Evolutionary conservation across 1,140 invertebrate genomes (phyloP), one percentile per base, ranked within the genome.

Genomic region (Acromyrmex heyeri): DNA sequence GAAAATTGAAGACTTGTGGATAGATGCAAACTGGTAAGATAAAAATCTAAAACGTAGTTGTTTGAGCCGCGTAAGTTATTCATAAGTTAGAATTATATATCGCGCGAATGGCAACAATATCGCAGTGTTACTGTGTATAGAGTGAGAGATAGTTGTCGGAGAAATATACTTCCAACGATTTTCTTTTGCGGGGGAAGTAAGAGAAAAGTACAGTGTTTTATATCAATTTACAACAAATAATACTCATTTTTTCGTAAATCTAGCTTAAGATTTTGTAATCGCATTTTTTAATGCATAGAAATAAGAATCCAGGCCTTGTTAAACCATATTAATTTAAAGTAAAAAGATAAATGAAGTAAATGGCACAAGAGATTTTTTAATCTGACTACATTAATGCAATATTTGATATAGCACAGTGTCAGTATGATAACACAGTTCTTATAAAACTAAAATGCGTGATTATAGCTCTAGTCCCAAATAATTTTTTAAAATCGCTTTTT

Each of bases 401-500:
- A 73, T 67, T 85, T 48, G 30, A 64, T 83, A 62, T 75, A 70
- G 24, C 27, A 1, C 79, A 76, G 21, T 69, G 65, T 69, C 65
- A 50, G 69, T 81, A 70, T 75, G 55, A 61, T 57, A 83, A 83
- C 70, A 73, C 55, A 44, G 57, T 88, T 12, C 81, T 64, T 88
- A 81, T 70, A 76, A 85, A 91, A 44, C 76, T 85, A 90, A 69
- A 87, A 92, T 85, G 85, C 88, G 93, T 93, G 91, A 94, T 93
- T 89, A 90, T 93, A 94, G 90, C 91, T 93, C 93, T 94, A 94
- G 92, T 94, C 92, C 87, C 86, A 79, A 92, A 91, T 92, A 82
- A 62, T 77, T 90, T 93, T 88, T 92, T 44, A 89, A 88, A 83
- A 55, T 24, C 75, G 59, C 38, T 69, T 61, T 78, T 76, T 82